Percentiles rank a stretch among this genome's conserved stretches.
Conservation (phyloP, 2,113 vertebrate species). For the Nibea coibor region DNA sequence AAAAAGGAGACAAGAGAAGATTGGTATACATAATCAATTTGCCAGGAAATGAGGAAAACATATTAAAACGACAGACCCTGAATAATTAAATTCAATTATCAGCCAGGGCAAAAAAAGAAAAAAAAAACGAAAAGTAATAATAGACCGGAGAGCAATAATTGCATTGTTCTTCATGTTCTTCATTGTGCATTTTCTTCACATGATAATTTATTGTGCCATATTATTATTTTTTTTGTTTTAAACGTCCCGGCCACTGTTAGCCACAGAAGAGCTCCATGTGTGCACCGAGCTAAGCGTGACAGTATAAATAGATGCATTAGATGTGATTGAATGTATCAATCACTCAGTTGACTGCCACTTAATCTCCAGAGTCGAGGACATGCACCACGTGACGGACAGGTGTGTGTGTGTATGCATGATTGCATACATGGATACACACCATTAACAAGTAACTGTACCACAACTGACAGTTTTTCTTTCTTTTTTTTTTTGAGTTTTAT, state of each 20-base stretch:
- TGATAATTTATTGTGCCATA: conserved; percentile 65
- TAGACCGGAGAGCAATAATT: conserved; percentile 77
- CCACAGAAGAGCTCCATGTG: conserved; percentile 42
- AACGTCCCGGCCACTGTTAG: conserved; percentile 62
- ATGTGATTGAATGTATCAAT: conserved; percentile 74
- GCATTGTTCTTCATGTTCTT: conserved; percentile 68
- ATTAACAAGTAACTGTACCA: conserved; percentile 37
- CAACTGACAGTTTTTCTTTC: conserved; percentile 42
- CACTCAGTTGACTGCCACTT: conserved; percentile 57
- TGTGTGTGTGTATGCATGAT: conserved; percentile 11
- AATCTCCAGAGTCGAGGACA: conserved; percentile 54
- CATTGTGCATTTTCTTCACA: conserved; percentile 64
- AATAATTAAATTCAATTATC: conserved; percentile 85
- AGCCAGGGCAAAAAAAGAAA: conserved; percentile 46
- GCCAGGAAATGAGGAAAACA: conserved; percentile 76
- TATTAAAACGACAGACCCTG: conserved; percentile 75
- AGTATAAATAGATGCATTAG: conserved; percentile 71
- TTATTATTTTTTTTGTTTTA: conserved; percentile 63
- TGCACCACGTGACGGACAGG: conserved; percentile 12
- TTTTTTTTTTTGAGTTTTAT: neutral
- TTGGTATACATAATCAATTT: conserved; percentile 76
- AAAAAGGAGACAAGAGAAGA: conserved; percentile 44
- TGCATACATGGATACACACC: conserved; percentile 10
- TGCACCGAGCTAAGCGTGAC: conserved; percentile 60
- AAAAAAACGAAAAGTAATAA: conserved; percentile 72